Conservation (phyloP, 2,888 invertebrate genomes). For the Rhimphoctona megacephalus region DNA sequence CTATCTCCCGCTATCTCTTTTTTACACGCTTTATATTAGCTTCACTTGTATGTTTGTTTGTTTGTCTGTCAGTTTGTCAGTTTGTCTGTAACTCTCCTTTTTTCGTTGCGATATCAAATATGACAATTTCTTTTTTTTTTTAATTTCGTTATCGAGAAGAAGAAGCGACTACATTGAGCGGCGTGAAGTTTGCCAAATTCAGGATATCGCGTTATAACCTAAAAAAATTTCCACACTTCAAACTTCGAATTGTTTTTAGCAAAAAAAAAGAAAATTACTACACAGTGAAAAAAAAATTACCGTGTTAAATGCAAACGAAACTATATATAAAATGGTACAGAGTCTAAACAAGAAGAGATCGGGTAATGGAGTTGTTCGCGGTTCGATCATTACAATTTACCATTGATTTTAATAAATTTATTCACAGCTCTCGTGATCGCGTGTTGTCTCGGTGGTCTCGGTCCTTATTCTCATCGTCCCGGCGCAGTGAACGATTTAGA, state of each 20-base stretch:
- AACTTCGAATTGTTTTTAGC: conserved; percentile 2
- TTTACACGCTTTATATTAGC: no score
- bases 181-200: conserved; percentile 37
- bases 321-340: not conserved
- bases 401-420: conserved; percentile 50
- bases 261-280: conserved; percentile 21
- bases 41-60: no score
- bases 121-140: conserved; percentile 27
- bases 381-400: conserved; percentile 33
- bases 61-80: no score
- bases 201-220: conserved; percentile 14
- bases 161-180: not conserved
- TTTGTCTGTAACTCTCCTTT: no score
- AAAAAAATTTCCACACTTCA: conserved; percentile 14
- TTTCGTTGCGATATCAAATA: not conserved
- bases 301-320: not conserved
- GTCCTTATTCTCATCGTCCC: conserved; percentile 31
- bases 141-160: not conserved
- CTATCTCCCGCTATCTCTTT: no score
- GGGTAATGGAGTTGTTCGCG: conserved; percentile 66
- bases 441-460: conserved; percentile 8
- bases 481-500: conserved; percentile 41
- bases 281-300: conserved; percentile 35
- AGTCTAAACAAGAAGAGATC: conserved; percentile 30
- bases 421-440: conserved; percentile 20